Conservation (phyloP, 2,888 invertebrate species). For the Leuctra nigra region DNA sequence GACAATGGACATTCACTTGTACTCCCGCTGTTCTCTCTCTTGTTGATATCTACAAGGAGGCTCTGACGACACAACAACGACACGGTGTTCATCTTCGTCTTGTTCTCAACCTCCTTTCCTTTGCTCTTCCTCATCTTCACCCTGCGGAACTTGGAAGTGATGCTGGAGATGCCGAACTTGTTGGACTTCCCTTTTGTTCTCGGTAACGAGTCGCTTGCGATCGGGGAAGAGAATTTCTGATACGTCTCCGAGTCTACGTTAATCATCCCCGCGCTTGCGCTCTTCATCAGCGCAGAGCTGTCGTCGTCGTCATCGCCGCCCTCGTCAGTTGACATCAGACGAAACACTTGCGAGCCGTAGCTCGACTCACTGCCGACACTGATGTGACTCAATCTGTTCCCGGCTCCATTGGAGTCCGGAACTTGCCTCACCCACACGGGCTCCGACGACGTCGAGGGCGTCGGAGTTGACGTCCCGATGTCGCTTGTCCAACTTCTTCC, state of each 20-base stretch:
- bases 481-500: conserved; percentile 29
- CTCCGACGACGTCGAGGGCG: conserved; percentile 13
- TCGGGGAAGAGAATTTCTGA: conserved; percentile 38
- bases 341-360: conserved; percentile 38
- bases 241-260: conserved; percentile 56
- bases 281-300: conserved; percentile 49
- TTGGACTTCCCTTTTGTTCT: neutral
- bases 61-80: conserved; percentile 69
- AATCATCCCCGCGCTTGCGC: conserved; percentile 73
- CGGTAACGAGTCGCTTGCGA: neutral
- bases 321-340: conserved; percentile 7
- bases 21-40: conserved; percentile 10
- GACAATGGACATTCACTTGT: conserved; percentile 10
- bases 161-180: conserved; percentile 47
- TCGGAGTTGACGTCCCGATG: conserved; percentile 24
- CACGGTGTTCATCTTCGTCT: conserved; percentile 50
- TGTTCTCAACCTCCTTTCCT: conserved; percentile 35
- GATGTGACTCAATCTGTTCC: conserved; percentile 49
- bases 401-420: conserved; percentile 29
- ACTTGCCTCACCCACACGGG: conserved; percentile 25
- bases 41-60: conserved; percentile 53
- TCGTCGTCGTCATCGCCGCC: conserved; percentile 22
- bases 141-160: conserved; percentile 54
- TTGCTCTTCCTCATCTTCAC: conserved; percentile 45
- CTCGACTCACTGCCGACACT: conserved; percentile 57